Conservation (phyloP, 2,888 invertebrate genomes). For the Drosophila percnosoma region DNA sequence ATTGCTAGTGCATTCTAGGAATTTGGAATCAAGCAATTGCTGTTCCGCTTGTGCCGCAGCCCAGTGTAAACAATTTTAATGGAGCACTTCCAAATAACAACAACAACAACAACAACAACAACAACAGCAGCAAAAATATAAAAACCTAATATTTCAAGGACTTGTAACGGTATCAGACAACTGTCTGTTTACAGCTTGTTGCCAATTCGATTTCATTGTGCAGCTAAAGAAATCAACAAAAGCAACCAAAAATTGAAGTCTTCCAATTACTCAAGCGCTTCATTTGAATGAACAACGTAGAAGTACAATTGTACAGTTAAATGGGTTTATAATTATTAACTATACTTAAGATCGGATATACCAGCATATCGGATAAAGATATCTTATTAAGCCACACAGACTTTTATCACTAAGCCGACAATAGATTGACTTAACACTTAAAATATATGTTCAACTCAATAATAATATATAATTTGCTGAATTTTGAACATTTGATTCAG, state of each 20-base stretch:
- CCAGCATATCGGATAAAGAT: too few species aligned
- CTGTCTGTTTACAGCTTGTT: background rate
- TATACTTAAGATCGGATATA: too few species aligned
- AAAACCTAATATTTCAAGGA: background rate
- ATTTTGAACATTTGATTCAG: too few species aligned
- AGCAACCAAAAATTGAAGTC: background rate
- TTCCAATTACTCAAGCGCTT: background rate
- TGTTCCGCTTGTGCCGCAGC: slow-evolving; percentile 3
- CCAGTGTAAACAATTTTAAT: slow-evolving; percentile 10
- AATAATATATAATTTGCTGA: too few species aligned
- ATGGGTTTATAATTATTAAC: background rate
- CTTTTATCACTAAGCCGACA: background rate
- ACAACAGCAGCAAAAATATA: background rate
- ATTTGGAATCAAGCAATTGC: slow-evolving; percentile 32
- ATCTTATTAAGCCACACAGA: background rate
- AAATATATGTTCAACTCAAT: too few species aligned
- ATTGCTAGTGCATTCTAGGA: slow-evolving; percentile 28
- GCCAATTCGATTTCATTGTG: background rate
- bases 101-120: background rate
- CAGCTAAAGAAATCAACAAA: background rate
- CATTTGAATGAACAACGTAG: background rate
- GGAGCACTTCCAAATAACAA: slow-evolving; percentile 16
- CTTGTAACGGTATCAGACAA: background rate
- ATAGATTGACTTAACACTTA: too few species aligned
- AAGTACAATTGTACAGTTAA: background rate